phyloP scores from a whole-genome alignment of 2,888 invertebrate genomes.

The Gasteruption jaculator region DNA sequence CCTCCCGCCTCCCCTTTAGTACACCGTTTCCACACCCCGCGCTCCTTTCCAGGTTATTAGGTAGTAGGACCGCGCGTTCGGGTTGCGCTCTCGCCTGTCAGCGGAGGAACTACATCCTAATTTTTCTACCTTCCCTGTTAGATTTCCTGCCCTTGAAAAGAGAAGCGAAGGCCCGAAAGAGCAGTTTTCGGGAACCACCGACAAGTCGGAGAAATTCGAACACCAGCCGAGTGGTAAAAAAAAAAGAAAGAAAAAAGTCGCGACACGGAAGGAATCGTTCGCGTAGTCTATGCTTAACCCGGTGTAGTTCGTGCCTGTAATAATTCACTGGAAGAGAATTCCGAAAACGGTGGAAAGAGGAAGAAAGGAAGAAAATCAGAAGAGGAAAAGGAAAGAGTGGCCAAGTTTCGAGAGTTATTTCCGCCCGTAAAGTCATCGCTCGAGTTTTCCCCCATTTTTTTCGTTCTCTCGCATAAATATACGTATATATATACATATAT shows the following conservation, averaged over 20 bases:
- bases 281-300: constrained; percentile 17
- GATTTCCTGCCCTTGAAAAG: no score
- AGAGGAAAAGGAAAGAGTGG: constrained; percentile 11
- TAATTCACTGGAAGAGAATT: no score
- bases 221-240: neutral
- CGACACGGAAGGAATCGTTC: constrained; percentile 13
- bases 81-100: constrained; percentile 20
- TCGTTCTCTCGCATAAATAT: no score
- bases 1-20: constrained; percentile 21
- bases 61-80: constrained; percentile 26
- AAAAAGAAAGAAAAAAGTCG: constrained; percentile 3
- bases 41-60: constrained; percentile 26
- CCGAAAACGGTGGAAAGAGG: constrained; percentile 1
- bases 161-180: neutral
- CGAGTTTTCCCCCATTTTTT: no score
- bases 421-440: no score
- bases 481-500: no score
- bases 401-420: no score
- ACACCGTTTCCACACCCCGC: constrained; percentile 19
- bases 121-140: no score
- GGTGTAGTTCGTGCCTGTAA: no score
- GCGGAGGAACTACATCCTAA: no score
- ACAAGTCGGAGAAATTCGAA: neutral
- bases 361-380: neutral
- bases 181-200: neutral